Percentiles rank a stretch among this genome's conserved stretches.
These are phyloP conservation scores for Acrobasis suavella DNA, from an alignment of 2,888 invertebrate genomes.

Conservation along the genomic window DNA sequence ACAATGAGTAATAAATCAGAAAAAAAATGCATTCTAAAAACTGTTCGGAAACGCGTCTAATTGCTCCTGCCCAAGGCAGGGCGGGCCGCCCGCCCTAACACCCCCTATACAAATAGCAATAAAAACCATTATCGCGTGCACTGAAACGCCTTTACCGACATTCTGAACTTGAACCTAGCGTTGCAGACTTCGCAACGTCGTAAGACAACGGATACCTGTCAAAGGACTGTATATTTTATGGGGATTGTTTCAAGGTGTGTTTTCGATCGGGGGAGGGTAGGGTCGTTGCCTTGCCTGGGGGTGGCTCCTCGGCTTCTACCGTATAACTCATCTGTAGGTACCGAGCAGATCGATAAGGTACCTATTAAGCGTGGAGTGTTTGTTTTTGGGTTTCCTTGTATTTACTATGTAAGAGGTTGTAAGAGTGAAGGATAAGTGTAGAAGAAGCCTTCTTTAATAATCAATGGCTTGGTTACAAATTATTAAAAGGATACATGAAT, in stretches of 20 bases:
- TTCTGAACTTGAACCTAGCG: constrained; percentile 52
- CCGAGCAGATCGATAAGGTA: constrained; percentile 68
- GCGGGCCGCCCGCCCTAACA: constrained; percentile 63
- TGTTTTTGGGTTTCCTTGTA: constrained; percentile 45
- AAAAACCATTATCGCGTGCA: constrained; percentile 62
- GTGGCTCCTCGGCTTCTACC: constrained; percentile 52
- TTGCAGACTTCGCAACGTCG: constrained; percentile 71
- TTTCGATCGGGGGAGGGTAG: constrained; percentile 35
- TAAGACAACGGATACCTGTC: constrained; percentile 58
- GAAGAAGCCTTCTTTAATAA: too few relatives aligned
- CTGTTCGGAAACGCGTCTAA: constrained; percentile 60
- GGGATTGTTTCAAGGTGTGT: constrained; percentile 19
- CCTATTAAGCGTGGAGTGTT: constrained; percentile 59
- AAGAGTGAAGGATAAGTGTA: not conserved
- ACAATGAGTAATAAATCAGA: constrained; percentile 61
- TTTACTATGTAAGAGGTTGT: constrained; percentile 19
- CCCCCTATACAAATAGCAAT: constrained; percentile 40
- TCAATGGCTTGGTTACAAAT: too few relatives aligned
- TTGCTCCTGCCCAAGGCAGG: constrained; percentile 73
- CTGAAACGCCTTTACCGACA: constrained; percentile 19
- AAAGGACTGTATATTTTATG: constrained; percentile 43
- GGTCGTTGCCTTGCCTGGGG: constrained; percentile 60
- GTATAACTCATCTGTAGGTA: constrained; percentile 77
- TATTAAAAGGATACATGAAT: too few relatives aligned
- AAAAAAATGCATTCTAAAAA: constrained; percentile 69